Evolutionary conservation across 2,113 vertebrate species (phyloP).

Genomic region (Chelonoidis abingdonii): DNA sequence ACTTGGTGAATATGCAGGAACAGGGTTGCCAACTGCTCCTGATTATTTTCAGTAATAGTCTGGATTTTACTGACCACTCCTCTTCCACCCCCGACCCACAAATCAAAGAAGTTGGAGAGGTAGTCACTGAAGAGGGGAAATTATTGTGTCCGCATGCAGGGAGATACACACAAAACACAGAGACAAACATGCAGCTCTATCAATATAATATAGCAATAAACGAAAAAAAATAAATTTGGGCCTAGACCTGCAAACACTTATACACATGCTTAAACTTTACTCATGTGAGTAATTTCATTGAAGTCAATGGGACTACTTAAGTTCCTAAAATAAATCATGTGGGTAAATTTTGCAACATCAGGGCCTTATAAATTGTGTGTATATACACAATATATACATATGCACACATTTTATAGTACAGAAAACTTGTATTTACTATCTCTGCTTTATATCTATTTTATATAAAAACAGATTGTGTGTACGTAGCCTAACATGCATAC

Average conservation of each 20-base stretch:
- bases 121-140: rapidly evolving
- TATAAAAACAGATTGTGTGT: background rate
- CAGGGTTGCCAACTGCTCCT: conserved; percentile 53
- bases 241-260: background rate
- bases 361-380: rapidly evolving
- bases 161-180: background rate
- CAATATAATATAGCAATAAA: background rate
- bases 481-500: background rate
- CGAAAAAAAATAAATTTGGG: background rate
- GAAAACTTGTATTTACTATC: rapidly evolving
- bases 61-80: conserved; percentile 57
- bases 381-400: rapidly evolving
- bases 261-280: background rate
- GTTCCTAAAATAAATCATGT: rapidly evolving
- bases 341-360: background rate
- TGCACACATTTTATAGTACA: background rate
- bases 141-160: rapidly evolving
- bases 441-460: rapidly evolving
- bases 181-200: rapidly evolving
- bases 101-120: background rate
- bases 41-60: conserved; percentile 40
- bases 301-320: background rate
- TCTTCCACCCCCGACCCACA: conserved; percentile 13
- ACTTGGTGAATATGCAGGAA: conserved; percentile 59
- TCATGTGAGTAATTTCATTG: background rate